These are phyloP conservation scores for Lophochroa leadbeateri DNA, from an alignment of 2,113 vertebrate species.

Conservation along the genomic window DNA sequence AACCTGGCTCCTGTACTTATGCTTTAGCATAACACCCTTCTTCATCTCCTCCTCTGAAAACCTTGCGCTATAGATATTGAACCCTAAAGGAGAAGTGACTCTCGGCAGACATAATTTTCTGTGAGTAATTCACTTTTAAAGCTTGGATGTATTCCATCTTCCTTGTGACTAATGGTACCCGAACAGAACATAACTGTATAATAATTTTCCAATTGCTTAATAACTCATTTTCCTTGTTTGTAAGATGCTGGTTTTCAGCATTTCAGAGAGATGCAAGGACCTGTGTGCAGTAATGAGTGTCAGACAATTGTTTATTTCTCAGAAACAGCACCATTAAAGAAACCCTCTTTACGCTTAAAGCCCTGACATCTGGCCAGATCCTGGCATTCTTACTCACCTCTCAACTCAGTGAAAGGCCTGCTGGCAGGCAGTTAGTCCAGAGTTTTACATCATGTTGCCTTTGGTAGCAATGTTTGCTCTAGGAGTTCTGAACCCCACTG, in stretches of 20 bases:
- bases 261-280: slow-evolving; percentile 44
- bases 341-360: background rate
- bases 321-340: background rate
- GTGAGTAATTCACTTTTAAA: slow-evolving; percentile 72
- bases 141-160: slow-evolving; percentile 69
- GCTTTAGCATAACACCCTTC: background rate
- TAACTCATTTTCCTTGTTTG: slow-evolving; percentile 71
- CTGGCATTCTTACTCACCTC: background rate
- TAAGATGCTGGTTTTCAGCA: slow-evolving; percentile 60
- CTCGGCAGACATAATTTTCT: slow-evolving; percentile 63
- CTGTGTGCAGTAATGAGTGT: background rate
- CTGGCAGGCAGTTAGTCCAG: background rate
- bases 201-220: slow-evolving; percentile 75
- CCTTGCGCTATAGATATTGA: background rate
- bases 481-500: background rate
- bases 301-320: slow-evolving; percentile 22
- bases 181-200: slow-evolving; percentile 72
- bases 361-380: background rate
- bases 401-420: background rate
- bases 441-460: background rate
- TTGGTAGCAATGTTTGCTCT: background rate
- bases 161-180: slow-evolving; percentile 74
- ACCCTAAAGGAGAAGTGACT: slow-evolving; percentile 59
- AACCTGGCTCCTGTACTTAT: background rate
- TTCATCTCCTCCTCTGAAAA: background rate